Evolutionary conservation across 2,113 vertebrate species (phyloP), one percentile per base, ranked within the genome.

Genomic region (Nipponia nippon): DNA sequence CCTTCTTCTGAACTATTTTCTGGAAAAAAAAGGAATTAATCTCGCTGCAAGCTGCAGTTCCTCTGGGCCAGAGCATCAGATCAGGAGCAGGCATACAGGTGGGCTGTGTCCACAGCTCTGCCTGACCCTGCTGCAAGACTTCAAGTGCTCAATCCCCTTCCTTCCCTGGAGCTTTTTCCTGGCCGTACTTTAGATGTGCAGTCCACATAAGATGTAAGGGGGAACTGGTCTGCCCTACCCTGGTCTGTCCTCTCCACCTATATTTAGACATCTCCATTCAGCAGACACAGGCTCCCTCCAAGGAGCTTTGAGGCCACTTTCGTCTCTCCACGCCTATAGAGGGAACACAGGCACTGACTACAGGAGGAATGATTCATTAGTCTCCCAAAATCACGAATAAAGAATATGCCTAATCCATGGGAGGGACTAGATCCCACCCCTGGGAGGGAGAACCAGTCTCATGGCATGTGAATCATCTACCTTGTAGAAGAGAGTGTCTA

Each of bases 141-240:
- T 18, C 6, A 4, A 42, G 32, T 69, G 47, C 13, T 75, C 10
- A 2, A 11, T n/a, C 25, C 29, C 55, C 14, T 50, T 40, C 55
- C 14, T 50, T 40, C 55, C 20, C 9, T 3, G 3, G 26, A 11
- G 30, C n/a, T 89, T 26, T 55, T 46, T 53, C 53, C 59, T n/a
- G 30, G 11, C 19, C 4, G 5, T 8, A 16, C 8, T 69, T n/a
- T 1, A 53, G n/a, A 40, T 17, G 14, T 32, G 26, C 2, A 1
- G 34, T 11, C 36, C 32, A 9, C 36, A 13, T 4, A 82, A 30
- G 76, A 44, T 5, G 1, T n/a, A 14, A 87, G 46, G 32, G 30
- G 30, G 14, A 66, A 13, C 20, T 16, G 42, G 4, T 55, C 46
- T 46, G 16, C 62, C 23, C 56, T 55, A 6, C 21, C 25, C 30